phyloP scores from a whole-genome alignment of 2,113 vertebrate species.

The Thunnus maccoyii region DNA sequence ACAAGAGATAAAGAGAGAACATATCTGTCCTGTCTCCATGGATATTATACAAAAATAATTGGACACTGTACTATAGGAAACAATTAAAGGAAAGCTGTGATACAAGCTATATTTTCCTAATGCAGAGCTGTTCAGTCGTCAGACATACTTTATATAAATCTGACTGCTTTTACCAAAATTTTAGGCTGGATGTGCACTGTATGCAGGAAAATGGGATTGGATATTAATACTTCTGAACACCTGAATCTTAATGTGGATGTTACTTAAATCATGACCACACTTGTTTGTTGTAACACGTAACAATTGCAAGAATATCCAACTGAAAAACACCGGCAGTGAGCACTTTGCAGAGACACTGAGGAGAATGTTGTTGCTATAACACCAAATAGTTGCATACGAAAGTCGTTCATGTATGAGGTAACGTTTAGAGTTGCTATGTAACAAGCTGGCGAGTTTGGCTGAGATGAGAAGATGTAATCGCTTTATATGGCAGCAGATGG shows the following conservation, averaged over 20 bases:
- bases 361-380: neutral
- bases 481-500: neutral
- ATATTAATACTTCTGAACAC: neutral
- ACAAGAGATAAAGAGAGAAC: neutral
- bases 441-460: neutral
- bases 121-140: neutral
- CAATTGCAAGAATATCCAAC: neutral
- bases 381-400: neutral
- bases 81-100: neutral
- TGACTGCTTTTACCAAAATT: neutral
- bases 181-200: too few relatives aligned
- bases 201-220: too few relatives aligned
- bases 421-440: neutral
- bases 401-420: neutral
- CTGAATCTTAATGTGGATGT: neutral
- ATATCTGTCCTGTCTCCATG: too few relatives aligned
- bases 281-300: neutral
- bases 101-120: neutral
- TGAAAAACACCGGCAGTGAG: neutral
- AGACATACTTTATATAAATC: neutral
- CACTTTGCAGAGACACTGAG: too few relatives aligned
- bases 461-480: neutral
- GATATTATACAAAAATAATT: too few relatives aligned
- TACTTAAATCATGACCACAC: too few relatives aligned
- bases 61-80: neutral